These are phyloP conservation scores for Scaeva pyrastri DNA, from an alignment of 2,888 invertebrate species.

Conservation along the genomic window DNA sequence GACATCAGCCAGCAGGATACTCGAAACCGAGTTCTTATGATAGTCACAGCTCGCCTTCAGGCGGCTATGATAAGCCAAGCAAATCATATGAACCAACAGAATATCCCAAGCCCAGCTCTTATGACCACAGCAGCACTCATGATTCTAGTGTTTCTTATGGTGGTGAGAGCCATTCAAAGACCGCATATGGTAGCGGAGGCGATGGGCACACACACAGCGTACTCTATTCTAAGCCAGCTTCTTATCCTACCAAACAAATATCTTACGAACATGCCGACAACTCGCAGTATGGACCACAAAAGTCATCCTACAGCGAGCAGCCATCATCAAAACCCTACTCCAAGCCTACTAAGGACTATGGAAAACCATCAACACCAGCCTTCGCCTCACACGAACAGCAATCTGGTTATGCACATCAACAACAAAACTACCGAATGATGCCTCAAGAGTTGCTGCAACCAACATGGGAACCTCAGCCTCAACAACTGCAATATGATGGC, in stretches of 20 bases:
- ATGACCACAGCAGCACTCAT: constrained; percentile 1
- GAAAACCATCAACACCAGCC: constrained; percentile 9
- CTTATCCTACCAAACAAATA: constrained; percentile 35
- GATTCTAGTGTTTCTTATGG: constrained; percentile 13
- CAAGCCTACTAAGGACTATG: constrained; percentile 30
- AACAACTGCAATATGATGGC: constrained; percentile 20
- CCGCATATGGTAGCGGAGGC: not conserved
- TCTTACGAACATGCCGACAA: constrained; percentile 30
- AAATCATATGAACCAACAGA: not conserved
- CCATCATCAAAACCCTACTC: constrained; percentile 29
- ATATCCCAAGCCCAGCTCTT: constrained; percentile 13
- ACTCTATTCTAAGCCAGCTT: constrained; percentile 41
- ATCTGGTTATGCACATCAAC: constrained; percentile 28
- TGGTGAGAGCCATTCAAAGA: constrained; percentile 38
- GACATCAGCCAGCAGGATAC: constrained; percentile 13
- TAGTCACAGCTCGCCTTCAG: constrained; percentile 7
- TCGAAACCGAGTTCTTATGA: constrained; percentile 40
- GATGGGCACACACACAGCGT: constrained; percentile 7
- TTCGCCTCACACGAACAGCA: constrained; percentile 25
- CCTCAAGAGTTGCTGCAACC: constrained; percentile 48
- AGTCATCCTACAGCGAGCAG: constrained; percentile 17
- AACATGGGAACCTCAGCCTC: constrained; percentile 48
- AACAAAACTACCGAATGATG: constrained; percentile 43
- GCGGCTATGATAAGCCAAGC: constrained; percentile 44
- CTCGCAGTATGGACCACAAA: constrained; percentile 2